phyloP scores from a whole-genome alignment of 2,113 vertebrate genomes.

The Ctenomys sociabilis region DNA sequence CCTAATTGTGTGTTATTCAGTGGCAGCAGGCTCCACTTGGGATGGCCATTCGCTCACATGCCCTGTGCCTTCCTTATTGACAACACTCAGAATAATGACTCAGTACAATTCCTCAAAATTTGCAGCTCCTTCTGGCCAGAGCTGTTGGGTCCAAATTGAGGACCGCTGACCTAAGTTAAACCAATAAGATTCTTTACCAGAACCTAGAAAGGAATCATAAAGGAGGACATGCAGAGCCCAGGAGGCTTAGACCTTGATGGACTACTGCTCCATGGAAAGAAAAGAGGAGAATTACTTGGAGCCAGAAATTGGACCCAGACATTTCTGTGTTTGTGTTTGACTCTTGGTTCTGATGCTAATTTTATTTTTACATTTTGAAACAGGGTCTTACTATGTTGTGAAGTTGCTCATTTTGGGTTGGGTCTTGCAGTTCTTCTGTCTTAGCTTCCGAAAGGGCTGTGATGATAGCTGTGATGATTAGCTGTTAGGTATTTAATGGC shows the following conservation, averaged over 20 bases:
- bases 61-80: neutral
- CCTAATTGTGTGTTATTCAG: neutral
- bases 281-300: neutral
- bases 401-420: neutral
- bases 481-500: neutral
- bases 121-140: neutral
- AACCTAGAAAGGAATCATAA: neutral
- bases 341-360: neutral
- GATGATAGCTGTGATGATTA: neutral
- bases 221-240: neutral
- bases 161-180: neutral
- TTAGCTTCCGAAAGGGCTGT: neutral
- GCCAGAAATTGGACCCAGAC: neutral
- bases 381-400: neutral
- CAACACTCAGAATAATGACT: neutral
- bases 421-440: neutral
- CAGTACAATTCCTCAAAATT: neutral
- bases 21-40: too few species aligned
- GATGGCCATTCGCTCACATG: neutral
- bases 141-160: neutral
- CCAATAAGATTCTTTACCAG: neutral
- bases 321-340: neutral
- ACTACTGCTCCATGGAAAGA: neutral
- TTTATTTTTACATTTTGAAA: neutral
- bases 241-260: neutral